phyloP scores from a whole-genome alignment of 2,113 vertebrate species.

The Phodopus roborovskii region DNA sequence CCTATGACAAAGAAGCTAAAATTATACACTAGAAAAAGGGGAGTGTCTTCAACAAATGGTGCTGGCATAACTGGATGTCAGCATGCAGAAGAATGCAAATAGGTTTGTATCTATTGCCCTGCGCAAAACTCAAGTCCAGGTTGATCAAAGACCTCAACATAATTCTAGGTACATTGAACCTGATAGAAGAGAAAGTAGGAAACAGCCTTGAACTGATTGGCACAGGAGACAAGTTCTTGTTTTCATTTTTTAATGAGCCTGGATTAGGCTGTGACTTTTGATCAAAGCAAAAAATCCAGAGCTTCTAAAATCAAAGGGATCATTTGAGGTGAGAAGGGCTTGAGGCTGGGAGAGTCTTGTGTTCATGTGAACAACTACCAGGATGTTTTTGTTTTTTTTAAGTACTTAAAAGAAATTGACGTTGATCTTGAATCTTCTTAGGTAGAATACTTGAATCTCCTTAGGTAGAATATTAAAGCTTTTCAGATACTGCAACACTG shows the following conservation, averaged over 20 bases:
- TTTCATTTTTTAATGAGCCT: constrained; percentile 71
- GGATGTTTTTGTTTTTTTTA: neutral
- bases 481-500: constrained; percentile 55
- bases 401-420: constrained; percentile 13
- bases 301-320: constrained; percentile 65
- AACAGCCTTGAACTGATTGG: too few species aligned
- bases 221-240: constrained; percentile 49
- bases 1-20: neutral
- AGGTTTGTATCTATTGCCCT: constrained; percentile 68
- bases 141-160: too few species aligned
- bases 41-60: neutral
- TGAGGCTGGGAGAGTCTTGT: constrained; percentile 69
- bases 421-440: constrained; percentile 59
- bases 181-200: too few species aligned
- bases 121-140: too few species aligned
- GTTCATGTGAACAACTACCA: constrained; percentile 70
- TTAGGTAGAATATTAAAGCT: constrained; percentile 63
- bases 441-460: constrained; percentile 64
- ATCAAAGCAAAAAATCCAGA: constrained; percentile 58
- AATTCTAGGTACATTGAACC: neutral
- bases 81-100: neutral
- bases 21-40: neutral
- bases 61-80: neutral
- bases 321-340: constrained; percentile 61
- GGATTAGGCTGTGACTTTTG: constrained; percentile 74